A percentile compares a stretch with the other conserved stretches of the same genome.
Conservation (phyloP, 2,888 invertebrate species). For the Glyphotaelius pellucidus region DNA sequence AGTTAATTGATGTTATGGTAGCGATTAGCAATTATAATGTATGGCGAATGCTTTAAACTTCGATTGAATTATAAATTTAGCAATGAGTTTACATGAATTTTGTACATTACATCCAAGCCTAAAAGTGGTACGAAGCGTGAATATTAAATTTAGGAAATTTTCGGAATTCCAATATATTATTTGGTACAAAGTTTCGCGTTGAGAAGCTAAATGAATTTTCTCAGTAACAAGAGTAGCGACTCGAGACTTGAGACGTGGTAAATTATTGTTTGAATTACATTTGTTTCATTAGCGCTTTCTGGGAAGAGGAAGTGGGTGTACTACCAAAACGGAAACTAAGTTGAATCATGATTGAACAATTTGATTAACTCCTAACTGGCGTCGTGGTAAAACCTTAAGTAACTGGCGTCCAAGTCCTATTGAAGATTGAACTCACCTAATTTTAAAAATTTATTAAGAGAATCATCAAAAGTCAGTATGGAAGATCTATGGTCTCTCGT, state of each 20-base stretch:
- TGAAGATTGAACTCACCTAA: too few species aligned
- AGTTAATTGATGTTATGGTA: too few species aligned
- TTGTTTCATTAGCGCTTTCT: not conserved
- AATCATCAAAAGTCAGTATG: too few species aligned
- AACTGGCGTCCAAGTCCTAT: too few species aligned
- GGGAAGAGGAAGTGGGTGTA: not conserved
- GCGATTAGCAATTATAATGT: too few species aligned
- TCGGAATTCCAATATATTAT: not conserved
- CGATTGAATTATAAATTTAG: too few species aligned
- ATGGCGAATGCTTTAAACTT: too few species aligned
- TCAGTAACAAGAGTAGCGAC: not conserved
- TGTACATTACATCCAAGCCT: not conserved
- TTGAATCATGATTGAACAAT: not conserved
- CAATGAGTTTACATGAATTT: too few species aligned
- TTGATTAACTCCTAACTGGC: not conserved
- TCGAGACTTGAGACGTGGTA: not conserved
- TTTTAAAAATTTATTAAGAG: too few species aligned
- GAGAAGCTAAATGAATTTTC: not conserved
- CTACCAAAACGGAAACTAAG: not conserved
- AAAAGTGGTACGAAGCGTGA: not conserved
- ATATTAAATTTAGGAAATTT: not conserved
- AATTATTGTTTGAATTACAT: not conserved
- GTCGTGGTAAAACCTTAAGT: too few species aligned
- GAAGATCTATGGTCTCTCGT: too few species aligned
- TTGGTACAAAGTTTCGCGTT: not conserved